Conservation (phyloP, 2,888 invertebrate genomes). For the Acronicta aceris region DNA sequence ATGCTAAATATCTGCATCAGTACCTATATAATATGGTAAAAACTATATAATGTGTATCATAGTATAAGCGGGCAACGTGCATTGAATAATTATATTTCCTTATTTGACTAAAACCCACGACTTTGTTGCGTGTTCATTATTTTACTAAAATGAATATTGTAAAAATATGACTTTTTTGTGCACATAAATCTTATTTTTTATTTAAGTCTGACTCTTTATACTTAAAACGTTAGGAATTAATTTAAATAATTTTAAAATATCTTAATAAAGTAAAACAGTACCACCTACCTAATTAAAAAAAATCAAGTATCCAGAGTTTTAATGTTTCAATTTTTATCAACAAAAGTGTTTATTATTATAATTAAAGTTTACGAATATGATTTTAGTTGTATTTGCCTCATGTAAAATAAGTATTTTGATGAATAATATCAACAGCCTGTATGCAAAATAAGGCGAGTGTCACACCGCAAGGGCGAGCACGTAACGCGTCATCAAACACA, state of each 20-base stretch:
- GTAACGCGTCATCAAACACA: slow-evolving; percentile 56
- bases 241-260: no score
- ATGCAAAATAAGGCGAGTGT: slow-evolving; percentile 48
- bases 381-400: no score
- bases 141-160: neutral
- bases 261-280: no score
- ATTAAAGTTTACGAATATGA: no score
- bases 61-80: slow-evolving; percentile 32
- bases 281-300: no score
- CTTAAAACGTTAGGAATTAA: no score
- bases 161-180: neutral
- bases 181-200: neutral
- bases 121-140: slow-evolving; percentile 3
- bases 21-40: slow-evolving; percentile 38
- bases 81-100: slow-evolving; percentile 41
- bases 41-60: slow-evolving; percentile 31
- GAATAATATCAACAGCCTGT: slow-evolving; percentile 33
- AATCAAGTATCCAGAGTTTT: no score
- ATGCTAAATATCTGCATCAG: slow-evolving; percentile 40
- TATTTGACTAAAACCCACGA: slow-evolving; percentile 24
- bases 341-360: no score
- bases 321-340: no score
- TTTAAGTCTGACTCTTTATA: neutral
- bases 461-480: slow-evolving; percentile 48
- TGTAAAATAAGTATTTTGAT: neutral